Percentiles rank a stretch among this genome's conserved stretches.
Conservation (phyloP, 1,140 invertebrate species). For the Oncopeltus fasciatus region DNA sequence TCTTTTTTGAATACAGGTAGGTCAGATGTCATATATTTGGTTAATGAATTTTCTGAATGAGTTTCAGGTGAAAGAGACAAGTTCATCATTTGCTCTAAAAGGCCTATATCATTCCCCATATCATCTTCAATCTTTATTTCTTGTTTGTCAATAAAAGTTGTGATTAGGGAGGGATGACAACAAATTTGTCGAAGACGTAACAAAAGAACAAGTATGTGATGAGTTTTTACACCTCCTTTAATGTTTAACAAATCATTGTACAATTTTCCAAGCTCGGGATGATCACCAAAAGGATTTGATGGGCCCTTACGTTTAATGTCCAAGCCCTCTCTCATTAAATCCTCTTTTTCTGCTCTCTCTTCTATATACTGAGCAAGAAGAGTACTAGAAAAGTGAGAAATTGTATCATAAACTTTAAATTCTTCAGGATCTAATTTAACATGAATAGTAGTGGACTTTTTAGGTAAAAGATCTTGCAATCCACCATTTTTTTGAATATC, state of each 20-base stretch:
- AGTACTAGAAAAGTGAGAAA: slow-evolving; percentile 32
- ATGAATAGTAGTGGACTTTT: slow-evolving; percentile 37
- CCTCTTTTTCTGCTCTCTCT: slow-evolving; percentile 52
- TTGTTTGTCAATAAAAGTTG: slow-evolving; percentile 45
- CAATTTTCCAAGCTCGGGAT: slow-evolving; percentile 31
- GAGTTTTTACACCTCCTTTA: slow-evolving; percentile 43
- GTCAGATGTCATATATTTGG: slow-evolving; percentile 39
- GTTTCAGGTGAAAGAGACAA: slow-evolving; percentile 27
- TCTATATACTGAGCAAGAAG: slow-evolving; percentile 60
- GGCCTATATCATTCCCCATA: slow-evolving; percentile 34
- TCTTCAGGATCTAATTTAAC: slow-evolving; percentile 54
- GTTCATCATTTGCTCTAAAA: slow-evolving; percentile 35
- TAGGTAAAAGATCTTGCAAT: slow-evolving; percentile 47
- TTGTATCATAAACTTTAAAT: slow-evolving; percentile 59
- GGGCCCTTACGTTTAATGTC: not conserved
- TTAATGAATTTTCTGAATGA: slow-evolving; percentile 28
- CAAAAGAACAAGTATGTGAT: slow-evolving; percentile 66
- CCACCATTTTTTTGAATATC: slow-evolving; percentile 47
- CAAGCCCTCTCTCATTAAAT: slow-evolving; percentile 25
- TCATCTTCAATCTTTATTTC: slow-evolving; percentile 29
- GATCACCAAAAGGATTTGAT: slow-evolving; percentile 30
- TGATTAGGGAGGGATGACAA: slow-evolving; percentile 71
- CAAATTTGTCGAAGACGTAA: slow-evolving; percentile 77
- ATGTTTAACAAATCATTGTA: slow-evolving; percentile 42
- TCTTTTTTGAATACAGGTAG: slow-evolving; percentile 53